phyloP scores from a whole-genome alignment of 2,797 vertebrate genomes.

The Merluccius polli region DNA sequence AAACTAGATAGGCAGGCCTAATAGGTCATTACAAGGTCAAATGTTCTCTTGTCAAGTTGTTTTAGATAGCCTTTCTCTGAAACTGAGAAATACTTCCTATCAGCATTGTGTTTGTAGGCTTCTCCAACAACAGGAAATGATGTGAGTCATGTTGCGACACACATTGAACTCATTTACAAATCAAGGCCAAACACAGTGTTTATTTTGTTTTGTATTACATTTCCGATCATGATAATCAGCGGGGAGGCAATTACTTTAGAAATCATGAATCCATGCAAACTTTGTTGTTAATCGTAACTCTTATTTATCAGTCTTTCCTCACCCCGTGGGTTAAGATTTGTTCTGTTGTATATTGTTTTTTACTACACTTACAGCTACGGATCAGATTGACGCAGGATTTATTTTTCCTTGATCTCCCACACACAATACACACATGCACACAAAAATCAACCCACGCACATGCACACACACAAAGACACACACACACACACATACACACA shows the following conservation, averaged over 20 bases:
- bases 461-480: conserved; percentile 13
- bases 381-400: neutral
- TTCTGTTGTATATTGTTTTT: neutral
- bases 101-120: neutral
- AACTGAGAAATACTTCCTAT: neutral
- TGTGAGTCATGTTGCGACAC: neutral
- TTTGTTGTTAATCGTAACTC: neutral
- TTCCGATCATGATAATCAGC: neutral
- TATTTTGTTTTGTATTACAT: neutral
- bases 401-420: neutral
- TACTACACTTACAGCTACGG: neutral
- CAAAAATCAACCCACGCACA: conserved; percentile 8
- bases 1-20: neutral
- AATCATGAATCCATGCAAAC: neutral
- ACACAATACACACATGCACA: conserved; percentile 18
- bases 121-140: conserved; percentile 1
- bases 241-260: neutral
- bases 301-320: neutral
- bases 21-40: neutral
- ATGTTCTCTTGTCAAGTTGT: neutral
- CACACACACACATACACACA: neutral
- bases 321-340: neutral
- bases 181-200: neutral
- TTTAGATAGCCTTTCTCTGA: neutral
- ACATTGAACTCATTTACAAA: neutral